phyloP scores from a whole-genome alignment of 2,113 vertebrate species.

The Odobenus rosmarus region DNA sequence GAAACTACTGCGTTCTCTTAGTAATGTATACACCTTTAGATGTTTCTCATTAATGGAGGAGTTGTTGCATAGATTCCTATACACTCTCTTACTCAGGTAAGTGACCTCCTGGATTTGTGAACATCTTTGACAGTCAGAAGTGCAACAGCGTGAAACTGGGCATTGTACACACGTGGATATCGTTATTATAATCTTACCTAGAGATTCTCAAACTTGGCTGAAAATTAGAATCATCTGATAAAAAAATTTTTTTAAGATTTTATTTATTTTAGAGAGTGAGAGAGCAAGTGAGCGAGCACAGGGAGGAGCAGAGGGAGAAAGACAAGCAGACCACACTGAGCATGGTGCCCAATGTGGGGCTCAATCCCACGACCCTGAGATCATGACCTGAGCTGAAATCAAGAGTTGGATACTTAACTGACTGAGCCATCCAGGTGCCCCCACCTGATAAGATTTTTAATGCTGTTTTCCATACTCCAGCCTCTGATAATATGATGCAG shows the following conservation, averaged over 20 bases:
- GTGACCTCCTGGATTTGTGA: background rate
- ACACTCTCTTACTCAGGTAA: background rate
- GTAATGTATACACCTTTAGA: background rate
- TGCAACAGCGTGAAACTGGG: background rate
- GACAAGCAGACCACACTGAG: background rate
- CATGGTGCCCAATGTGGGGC: background rate
- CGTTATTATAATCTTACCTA: background rate
- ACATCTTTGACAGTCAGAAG: background rate
- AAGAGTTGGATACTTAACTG: background rate
- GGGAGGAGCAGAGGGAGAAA: background rate
- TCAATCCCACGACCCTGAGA: background rate
- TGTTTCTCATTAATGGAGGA: background rate
- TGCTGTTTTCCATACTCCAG: background rate
- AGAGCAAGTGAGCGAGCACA: background rate
- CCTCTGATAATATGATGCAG: background rate
- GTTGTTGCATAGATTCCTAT: background rate
- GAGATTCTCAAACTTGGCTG: background rate
- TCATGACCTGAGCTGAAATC: background rate
- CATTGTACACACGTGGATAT: background rate
- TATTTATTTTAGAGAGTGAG: background rate
- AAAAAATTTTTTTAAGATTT: background rate
- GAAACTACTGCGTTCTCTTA: background rate
- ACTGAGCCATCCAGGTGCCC: background rate
- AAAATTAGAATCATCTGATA: conserved; percentile 17
- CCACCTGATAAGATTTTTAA: background rate